Percentiles rank a stretch among this genome's conserved stretches.
Conservation (phyloP, 1,140 invertebrate species). For the Coelopa frigida region DNA sequence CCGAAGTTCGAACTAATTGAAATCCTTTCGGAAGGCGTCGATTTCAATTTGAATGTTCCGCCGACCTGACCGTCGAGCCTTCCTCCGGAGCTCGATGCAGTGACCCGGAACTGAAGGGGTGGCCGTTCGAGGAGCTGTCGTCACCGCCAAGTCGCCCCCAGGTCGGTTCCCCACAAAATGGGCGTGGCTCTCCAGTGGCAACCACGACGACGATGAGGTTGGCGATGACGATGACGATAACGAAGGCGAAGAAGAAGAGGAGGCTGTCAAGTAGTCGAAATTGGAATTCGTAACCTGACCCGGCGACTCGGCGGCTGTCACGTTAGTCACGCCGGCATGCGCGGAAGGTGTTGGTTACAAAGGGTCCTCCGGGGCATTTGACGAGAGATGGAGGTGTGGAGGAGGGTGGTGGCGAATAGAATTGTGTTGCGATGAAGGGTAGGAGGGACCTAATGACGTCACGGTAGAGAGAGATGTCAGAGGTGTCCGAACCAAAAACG, state of each 20-base stretch:
- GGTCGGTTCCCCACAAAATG: background rate
- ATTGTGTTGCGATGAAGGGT: conserved; percentile 6
- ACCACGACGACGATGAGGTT: background rate
- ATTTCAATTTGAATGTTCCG: too few relatives aligned
- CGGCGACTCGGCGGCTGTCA: conserved; percentile 40
- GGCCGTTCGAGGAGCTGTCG: conserved; percentile 10
- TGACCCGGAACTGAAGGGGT: conserved; percentile 28
- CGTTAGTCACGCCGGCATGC: conserved; percentile 29
- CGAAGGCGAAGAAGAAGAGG: conserved; percentile 7
- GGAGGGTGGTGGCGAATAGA: conserved; percentile 6
- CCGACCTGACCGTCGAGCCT: conserved; percentile 29
- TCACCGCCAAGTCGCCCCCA: background rate
- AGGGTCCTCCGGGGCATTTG: background rate
- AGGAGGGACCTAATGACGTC: background rate
- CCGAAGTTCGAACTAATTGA: too few relatives aligned
- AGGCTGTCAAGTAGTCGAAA: conserved; percentile 27
- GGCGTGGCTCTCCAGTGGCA: background rate
- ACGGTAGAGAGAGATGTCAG: background rate
- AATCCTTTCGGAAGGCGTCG: too few relatives aligned
- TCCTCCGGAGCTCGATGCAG: conserved; percentile 33
- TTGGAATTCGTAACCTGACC: conserved; percentile 44
- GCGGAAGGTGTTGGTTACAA: background rate
- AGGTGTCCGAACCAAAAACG: too few relatives aligned
- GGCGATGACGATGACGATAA: too few relatives aligned
- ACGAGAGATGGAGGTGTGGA: background rate